phyloP scores from a whole-genome alignment of 2,113 vertebrate species.

The Mormoops blainvillei region DNA sequence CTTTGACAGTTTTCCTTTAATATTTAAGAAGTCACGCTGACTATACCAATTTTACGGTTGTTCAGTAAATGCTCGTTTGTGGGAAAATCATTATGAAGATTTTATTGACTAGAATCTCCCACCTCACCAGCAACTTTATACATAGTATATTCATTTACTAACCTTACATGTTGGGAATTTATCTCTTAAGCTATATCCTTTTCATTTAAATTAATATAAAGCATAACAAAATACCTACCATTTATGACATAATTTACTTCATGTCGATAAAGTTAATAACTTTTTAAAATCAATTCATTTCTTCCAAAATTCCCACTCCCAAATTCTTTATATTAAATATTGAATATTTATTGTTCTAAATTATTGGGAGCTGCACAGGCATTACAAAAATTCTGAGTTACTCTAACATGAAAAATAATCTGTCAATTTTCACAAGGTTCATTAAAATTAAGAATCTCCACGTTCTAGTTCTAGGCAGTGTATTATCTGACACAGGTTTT shows the following conservation, averaged over 20 bases:
- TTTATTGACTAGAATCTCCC: not conserved
- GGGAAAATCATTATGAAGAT: not conserved
- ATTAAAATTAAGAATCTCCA: slow-evolving; percentile 5
- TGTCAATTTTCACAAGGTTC: not conserved
- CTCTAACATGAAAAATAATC: not conserved
- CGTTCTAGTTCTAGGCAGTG: not conserved
- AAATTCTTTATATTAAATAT: not conserved
- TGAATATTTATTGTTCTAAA: slow-evolving; percentile 21
- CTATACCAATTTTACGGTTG: not conserved
- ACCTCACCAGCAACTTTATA: not conserved
- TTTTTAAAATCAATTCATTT: not conserved
- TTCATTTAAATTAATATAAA: not conserved
- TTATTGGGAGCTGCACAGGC: not conserved
- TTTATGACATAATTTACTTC: not conserved
- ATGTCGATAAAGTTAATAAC: not conserved
- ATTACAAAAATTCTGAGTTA: slow-evolving; percentile 14
- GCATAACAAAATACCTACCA: not conserved
- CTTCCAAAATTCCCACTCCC: not conserved
- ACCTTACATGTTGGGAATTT: not conserved
- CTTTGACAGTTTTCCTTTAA: not conserved
- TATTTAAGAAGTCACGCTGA: not conserved
- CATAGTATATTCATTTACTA: not conserved
- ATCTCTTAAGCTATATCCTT: slow-evolving; percentile 22
- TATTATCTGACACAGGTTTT: slow-evolving; percentile 26
- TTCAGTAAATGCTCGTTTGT: not conserved